Evolutionary conservation across 2,113 vertebrate genomes (phyloP).

Genomic region (Regulus satrapa): DNA sequence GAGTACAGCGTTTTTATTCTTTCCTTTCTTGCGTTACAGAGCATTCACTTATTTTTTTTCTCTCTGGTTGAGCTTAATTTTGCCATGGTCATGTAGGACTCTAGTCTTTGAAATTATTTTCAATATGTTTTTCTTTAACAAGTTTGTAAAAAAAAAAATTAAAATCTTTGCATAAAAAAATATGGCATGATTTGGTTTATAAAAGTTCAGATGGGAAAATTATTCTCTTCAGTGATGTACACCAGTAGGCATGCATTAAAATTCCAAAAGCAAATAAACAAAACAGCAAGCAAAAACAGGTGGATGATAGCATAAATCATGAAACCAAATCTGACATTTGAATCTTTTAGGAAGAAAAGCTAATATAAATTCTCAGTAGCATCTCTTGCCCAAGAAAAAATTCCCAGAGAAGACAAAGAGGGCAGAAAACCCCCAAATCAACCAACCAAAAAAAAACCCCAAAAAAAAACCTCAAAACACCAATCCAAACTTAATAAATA

Average conservation of each 20-base stretch:
- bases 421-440: background rate
- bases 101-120: background rate
- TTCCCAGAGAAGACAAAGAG: background rate
- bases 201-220: background rate
- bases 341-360: background rate
- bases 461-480: background rate
- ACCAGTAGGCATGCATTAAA: background rate
- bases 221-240: background rate
- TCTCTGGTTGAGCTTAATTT: background rate
- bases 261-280: background rate
- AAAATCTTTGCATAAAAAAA: background rate
- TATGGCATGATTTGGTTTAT: background rate
- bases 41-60: background rate
- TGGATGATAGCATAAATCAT: background rate
- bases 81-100: background rate
- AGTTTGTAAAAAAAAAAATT: fast-evolving
- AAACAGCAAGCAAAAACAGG: background rate
- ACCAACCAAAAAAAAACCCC: fast-evolving
- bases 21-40: background rate
- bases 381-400: background rate
- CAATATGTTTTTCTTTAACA: background rate
- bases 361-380: background rate
- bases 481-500: background rate
- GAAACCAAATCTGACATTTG: background rate
- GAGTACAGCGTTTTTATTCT: background rate